Percentiles rank a stretch among this genome's conserved stretches.
Evolutionary conservation across 2,797 vertebrate species (phyloP).

Genomic region (Microhierax caerulescens): DNA sequence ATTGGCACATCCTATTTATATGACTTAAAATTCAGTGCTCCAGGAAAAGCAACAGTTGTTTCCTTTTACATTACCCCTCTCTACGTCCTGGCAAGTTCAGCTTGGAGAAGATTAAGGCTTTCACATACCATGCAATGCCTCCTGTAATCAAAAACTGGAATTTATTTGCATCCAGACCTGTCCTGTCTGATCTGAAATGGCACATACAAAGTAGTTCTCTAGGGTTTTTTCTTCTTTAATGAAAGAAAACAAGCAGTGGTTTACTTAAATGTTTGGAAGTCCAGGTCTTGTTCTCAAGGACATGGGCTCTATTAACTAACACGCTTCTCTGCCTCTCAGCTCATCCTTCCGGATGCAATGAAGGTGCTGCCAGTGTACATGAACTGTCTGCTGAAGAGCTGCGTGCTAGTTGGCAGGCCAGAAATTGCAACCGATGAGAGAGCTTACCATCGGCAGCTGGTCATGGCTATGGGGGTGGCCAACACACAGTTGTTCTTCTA

Average conservation of each 20-base stretch:
- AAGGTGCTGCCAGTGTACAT: slow-evolving; percentile 95
- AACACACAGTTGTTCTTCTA: slow-evolving; percentile 92
- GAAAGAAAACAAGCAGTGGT: neutral
- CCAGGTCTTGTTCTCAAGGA: neutral
- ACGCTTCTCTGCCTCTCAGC: slow-evolving; percentile 69
- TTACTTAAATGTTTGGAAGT: neutral
- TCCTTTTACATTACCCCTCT: neutral
- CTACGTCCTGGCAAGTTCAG: neutral
- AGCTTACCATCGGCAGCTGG: slow-evolving; percentile 82
- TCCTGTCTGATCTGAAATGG: neutral
- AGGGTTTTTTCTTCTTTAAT: no score
- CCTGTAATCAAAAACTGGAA: neutral
- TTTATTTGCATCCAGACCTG: neutral
- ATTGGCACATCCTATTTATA: neutral
- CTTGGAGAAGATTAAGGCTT: neutral
- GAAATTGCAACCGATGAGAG: slow-evolving; percentile 89
- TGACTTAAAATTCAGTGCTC: neutral
- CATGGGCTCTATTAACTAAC: fast-evolving
- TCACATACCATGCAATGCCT: neutral
- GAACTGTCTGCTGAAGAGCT: slow-evolving; percentile 91
- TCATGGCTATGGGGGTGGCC: slow-evolving; percentile 90
- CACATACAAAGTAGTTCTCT: neutral
- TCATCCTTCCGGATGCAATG: slow-evolving; percentile 94
- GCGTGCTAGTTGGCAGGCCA: slow-evolving; percentile 81
- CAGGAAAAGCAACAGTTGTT: neutral